Evolutionary conservation across 2,888 invertebrate genomes (phyloP), one percentile per base, ranked within the genome.

Genomic region (Caradrina kadenii): DNA sequence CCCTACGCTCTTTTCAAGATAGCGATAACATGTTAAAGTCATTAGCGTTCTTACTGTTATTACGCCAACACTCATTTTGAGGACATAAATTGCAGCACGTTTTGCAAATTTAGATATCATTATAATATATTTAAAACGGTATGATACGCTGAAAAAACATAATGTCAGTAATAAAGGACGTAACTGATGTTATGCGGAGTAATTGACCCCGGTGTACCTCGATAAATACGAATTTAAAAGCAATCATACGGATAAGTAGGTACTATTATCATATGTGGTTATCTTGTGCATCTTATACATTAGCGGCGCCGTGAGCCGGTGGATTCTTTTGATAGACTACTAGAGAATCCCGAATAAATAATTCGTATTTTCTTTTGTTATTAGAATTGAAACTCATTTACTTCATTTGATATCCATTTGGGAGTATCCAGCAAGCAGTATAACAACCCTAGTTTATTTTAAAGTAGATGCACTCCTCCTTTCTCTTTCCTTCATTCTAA

Each of bases 71-170:
- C 53, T 76, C 66, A 62, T 82, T 76, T 73, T 55, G 62, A 66
- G 67, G 66, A 76, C 61, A 75, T 61, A 69, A 71, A 87, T 86
- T 84, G 86, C 85, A 76, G 72, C 82, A 83, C 87, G 88, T 85
- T 83, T 74, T 80, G 80, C 82, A 76, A 79, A 76, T 83, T 83
- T 70, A 78, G 80, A 72, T 66, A 73, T 80, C 85, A 86, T 87
- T 86, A 87, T 82, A 85, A 85, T 79, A 84, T 82, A 81, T 84
- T 86, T 85, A 87, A 85, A 86, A 87, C 87, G 85, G 87, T 87
- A 86, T 82, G 77, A 84, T 76, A 78, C 54, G 63, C 76, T 80
- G 76, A 85, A 88, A 76, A 87, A 87, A 88, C 84, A 76, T 86
- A 87, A 87, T 89, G 78, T 63, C 59, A 66, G 87, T 85, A 86